Evolutionary conservation across 2,797 vertebrate species (phyloP).

Genomic region (Hippoglossus hippoglossus): DNA sequence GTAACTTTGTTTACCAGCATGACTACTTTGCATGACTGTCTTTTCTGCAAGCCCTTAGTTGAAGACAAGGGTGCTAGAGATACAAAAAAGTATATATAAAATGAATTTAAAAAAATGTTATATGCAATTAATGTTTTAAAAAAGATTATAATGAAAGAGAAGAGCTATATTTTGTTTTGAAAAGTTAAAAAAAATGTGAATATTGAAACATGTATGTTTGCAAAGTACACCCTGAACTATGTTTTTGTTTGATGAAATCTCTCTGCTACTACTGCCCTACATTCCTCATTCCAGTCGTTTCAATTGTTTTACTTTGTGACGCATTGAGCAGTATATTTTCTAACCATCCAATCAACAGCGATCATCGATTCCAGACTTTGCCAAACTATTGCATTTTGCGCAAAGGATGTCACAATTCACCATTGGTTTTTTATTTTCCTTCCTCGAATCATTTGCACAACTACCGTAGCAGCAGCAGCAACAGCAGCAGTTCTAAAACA

Average conservation of each 20-base stretch:
- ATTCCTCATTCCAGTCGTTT: constrained; percentile 69
- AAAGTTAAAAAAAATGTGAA: constrained; percentile 85
- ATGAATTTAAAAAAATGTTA: constrained; percentile 84
- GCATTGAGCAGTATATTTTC: constrained; percentile 53
- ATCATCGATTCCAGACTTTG: constrained; percentile 50
- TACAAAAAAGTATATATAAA: constrained; percentile 85
- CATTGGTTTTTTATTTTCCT: constrained; percentile 50
- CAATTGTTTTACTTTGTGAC: constrained; percentile 57
- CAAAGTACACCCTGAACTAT: constrained; percentile 83
- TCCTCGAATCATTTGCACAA: constrained; percentile 76
- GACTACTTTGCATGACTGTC: constrained; percentile 90
- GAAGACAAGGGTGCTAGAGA: constrained; percentile 86
- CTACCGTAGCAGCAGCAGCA: constrained; percentile 75
- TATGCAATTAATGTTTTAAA: constrained; percentile 88
- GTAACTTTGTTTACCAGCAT: constrained; percentile 91
- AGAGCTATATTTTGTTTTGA: constrained; percentile 90
- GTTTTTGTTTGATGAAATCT: constrained; percentile 84
- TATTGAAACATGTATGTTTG: constrained; percentile 85
- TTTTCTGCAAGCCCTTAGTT: constrained; percentile 89
- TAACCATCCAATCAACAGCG: constrained; percentile 37
- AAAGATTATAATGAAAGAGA: constrained; percentile 87
- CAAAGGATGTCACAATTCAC: constrained; percentile 44
- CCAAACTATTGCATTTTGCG: constrained; percentile 59
- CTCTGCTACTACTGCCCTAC: constrained; percentile 84
- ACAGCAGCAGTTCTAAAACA: constrained; percentile 64